phyloP scores from a whole-genome alignment of 2,797 vertebrate genomes.

The Enteromius viviparus region DNA sequence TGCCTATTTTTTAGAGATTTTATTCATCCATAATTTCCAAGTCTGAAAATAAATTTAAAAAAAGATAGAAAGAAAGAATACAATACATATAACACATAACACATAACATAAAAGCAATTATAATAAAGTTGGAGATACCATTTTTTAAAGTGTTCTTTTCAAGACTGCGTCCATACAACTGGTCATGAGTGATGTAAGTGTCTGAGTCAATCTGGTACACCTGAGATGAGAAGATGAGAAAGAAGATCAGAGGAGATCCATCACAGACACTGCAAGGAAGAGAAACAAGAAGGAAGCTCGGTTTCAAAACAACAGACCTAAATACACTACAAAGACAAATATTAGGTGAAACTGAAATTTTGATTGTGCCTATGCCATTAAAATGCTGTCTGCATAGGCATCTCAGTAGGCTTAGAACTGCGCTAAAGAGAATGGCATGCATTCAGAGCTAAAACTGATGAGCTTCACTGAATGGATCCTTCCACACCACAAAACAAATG shows the following conservation, averaged over 20 bases:
- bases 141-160: slow-evolving; percentile 83
- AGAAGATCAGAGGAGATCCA: slow-evolving; percentile 36
- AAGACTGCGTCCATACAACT: slow-evolving; percentile 82
- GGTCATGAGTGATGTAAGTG: slow-evolving; percentile 81
- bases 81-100: neutral
- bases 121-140: slow-evolving; percentile 64
- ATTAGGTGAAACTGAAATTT: neutral
- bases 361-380: neutral
- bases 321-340: neutral
- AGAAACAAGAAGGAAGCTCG: neutral
- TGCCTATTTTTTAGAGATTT: too few species aligned
- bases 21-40: too few species aligned
- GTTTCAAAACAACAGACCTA: neutral
- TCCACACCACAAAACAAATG: slow-evolving; percentile 33
- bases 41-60: too few species aligned
- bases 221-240: slow-evolving; percentile 66
- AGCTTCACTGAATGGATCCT: slow-evolving; percentile 1
- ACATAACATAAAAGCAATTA: neutral
- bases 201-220: slow-evolving; percentile 81
- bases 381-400: neutral
- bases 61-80: neutral
- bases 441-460: slow-evolving; percentile 19
- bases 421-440: neutral
- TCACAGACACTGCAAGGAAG: neutral
- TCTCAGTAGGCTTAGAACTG: slow-evolving; percentile 7